These are phyloP conservation scores for Dusona sp. DNA, from an alignment of 2,888 invertebrate genomes.

Conservation along the genomic window DNA sequence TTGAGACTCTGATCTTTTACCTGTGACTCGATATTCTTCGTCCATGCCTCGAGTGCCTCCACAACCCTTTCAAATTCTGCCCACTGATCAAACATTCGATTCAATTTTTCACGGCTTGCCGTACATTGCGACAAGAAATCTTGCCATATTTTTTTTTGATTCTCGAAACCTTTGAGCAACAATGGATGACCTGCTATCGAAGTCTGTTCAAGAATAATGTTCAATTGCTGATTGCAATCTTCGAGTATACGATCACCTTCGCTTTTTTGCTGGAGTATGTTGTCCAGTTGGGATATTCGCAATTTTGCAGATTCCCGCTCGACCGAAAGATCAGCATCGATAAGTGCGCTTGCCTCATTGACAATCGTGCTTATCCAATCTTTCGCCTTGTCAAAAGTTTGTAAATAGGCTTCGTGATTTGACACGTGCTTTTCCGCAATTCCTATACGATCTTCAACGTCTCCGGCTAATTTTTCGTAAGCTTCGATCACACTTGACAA, in stretches of 20 bases:
- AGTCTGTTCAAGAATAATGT: constrained; percentile 91
- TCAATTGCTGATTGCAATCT: constrained; percentile 89
- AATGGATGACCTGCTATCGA: constrained; percentile 91
- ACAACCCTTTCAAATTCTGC: constrained; percentile 92
- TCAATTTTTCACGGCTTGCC: constrained; percentile 90
- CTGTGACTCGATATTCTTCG: constrained; percentile 93
- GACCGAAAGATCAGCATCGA: constrained; percentile 91
- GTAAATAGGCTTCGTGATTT: constrained; percentile 93
- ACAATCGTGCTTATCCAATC: constrained; percentile 93
- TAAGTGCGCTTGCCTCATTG: constrained; percentile 90
- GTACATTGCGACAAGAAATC: constrained; percentile 90
- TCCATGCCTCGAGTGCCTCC: constrained; percentile 93
- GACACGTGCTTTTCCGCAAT: constrained; percentile 90
- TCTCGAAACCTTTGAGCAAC: constrained; percentile 90
- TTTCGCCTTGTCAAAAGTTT: constrained; percentile 92
- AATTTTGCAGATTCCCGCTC: constrained; percentile 92
- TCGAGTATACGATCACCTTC: constrained; percentile 91
- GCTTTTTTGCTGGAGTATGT: constrained; percentile 89
- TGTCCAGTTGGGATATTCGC: constrained; percentile 91
- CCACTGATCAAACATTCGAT: constrained; percentile 92
- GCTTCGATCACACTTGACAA: constrained; percentile 90
- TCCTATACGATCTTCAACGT: constrained; percentile 89
- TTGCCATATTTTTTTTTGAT: constrained; percentile 91
- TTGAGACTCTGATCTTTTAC: constrained; percentile 96
- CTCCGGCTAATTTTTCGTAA: constrained; percentile 89